phyloP scores from a whole-genome alignment of 92 coral and sea anemone genomes.

The Porites divaricata region DNA sequence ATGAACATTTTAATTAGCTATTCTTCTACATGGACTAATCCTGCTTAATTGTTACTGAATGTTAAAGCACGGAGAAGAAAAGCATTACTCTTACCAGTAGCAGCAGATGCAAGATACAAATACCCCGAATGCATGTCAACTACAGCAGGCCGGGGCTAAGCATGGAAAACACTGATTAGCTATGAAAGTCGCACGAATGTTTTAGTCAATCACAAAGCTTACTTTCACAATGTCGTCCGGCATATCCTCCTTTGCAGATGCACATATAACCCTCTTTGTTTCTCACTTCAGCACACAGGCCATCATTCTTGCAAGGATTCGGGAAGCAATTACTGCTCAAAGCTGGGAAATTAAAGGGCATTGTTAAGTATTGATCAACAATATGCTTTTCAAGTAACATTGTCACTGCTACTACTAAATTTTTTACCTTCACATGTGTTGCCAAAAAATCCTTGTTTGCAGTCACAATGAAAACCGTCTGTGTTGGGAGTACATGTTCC shows the following conservation, averaged over 20 bases:
- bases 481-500: conserved; percentile 95
- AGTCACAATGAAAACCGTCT: conserved; percentile 92
- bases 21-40: no score
- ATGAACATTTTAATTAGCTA: no score
- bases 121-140: no score
- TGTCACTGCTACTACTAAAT: background rate
- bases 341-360: conserved; percentile 36
- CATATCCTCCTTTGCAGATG: conserved; percentile 87
- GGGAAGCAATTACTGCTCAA: conserved; percentile 92
- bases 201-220: conserved; percentile 33
- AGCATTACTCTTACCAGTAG: no score
- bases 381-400: no score
- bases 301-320: conserved; percentile 93
- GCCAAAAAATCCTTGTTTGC: conserved; percentile 87
- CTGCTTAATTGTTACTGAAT: no score
- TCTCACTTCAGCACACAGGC: conserved; percentile 87
- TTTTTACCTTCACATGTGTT: conserved; percentile 86
- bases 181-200: no score
- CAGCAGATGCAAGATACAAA: no score
- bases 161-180: no score
- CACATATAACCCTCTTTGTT: conserved; percentile 88
- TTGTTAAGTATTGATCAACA: no score
- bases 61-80: no score
- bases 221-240: conserved; percentile 89
- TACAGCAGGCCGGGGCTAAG: no score